Base-by-base conservation (phyloP, 2,888 invertebrate genomes). In the Ormyrus labotus region DNA sequence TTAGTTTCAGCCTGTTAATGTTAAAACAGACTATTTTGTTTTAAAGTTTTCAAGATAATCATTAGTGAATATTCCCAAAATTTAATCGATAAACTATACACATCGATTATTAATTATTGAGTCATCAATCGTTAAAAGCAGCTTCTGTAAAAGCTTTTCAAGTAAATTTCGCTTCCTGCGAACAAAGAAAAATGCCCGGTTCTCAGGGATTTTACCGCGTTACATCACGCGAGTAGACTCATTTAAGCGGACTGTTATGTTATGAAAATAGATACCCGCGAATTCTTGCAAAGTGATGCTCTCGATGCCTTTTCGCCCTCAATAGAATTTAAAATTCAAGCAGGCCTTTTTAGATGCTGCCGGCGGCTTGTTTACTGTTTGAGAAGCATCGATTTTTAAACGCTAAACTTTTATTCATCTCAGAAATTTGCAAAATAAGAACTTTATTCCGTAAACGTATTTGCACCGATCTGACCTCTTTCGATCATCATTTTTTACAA, bases 211-310 rank as follows among this genome's bases (percentile, higher is more conserved):
- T 74, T 19, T 34, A 61, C 61, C 48, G 55, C 19, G 76, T 76
- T 69, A 69, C 76, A 61, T 76, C 76, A 69, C 53, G 47, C 68
- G 61, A 61, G 61, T 69, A 47, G 60, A 69, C 69, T 68, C 76
- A 55, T 69, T 76, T 69, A 76, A 76, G 34, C 53, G 47, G 11
- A 48, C 63, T 63, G 69, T 69, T 76, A 55, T 69, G 55, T 55
- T 68, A 76, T 75, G 75, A 75, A 75, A 75, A 75, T 69, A 76
- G 76, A 76, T 61, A 48, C 76, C 13, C 34, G 58, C 69, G 58
- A 68, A 76, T 53, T 69, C 61, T 51, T 61, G 51, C 58, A 61
- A 71, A 71, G 71, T 71, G 3, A 34, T 34, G 71, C 60, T 71
- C 71, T 13, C 60, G 51, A 71, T 71, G 51, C 61, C 34, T 51